A percentile compares a stretch with the other conserved stretches of the same genome.
These are phyloP conservation scores for Megamerina dolium DNA, from an alignment of 2,888 invertebrate species.

Conservation along the genomic window DNA sequence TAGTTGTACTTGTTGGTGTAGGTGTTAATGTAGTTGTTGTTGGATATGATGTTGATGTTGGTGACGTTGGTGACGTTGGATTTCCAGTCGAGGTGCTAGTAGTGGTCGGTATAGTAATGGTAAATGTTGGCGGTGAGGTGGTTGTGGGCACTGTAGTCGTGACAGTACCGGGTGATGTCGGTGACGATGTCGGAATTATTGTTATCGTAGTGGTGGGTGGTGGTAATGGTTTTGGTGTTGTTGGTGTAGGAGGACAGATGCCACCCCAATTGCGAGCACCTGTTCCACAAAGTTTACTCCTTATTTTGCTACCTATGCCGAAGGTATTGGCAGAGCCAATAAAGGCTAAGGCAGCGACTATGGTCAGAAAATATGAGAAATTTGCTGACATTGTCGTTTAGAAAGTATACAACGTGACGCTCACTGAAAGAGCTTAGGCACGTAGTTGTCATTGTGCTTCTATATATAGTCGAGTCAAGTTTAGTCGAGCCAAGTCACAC, in stretches of 20 bases:
- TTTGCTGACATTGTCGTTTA: constrained; percentile 1
- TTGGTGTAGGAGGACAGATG: not conserved
- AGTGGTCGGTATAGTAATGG: not conserved
- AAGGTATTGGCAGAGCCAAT: constrained; percentile 1
- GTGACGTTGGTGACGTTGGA: too few relatives aligned
- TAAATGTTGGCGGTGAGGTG: not conserved
- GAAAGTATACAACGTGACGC: not conserved
- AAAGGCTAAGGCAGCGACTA: too few relatives aligned
- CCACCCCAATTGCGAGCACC: not conserved
- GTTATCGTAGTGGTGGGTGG: not conserved
- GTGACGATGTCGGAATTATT: too few relatives aligned
- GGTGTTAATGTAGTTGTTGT: not conserved
- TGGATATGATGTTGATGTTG: not conserved
- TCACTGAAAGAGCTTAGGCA: not conserved
- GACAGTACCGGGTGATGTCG: constrained; percentile 1
- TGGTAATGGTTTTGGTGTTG: not conserved
- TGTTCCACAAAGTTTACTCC: too few relatives aligned
- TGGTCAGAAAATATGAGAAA: not conserved
- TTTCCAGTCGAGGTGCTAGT: not conserved
- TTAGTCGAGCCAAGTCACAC: too few relatives aligned
- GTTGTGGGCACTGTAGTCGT: not conserved
- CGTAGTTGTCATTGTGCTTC: too few relatives aligned
- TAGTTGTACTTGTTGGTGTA: constrained; percentile 2
- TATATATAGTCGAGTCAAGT: too few relatives aligned
- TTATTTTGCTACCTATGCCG: too few relatives aligned